phyloP scores from a whole-genome alignment of 2,888 invertebrate genomes.

The Drepana falcataria region DNA sequence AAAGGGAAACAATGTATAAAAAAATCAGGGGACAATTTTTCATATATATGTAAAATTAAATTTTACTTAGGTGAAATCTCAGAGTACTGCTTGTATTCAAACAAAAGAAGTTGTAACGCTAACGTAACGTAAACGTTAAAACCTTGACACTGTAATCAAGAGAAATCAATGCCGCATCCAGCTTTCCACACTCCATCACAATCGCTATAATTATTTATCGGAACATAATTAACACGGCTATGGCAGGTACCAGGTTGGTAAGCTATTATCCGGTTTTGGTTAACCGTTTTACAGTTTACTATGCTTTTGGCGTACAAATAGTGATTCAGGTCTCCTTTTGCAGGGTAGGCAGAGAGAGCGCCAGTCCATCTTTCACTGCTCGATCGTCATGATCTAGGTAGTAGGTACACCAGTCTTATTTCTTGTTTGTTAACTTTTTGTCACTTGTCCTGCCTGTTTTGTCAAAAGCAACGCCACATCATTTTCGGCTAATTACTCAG shows the following conservation, averaged over 20 bases:
- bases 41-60: no score
- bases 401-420: no score
- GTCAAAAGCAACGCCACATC: no score
- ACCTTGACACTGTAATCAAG: background rate
- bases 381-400: no score
- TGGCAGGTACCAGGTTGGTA: constrained; percentile 10
- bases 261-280: background rate
- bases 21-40: no score
- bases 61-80: no score
- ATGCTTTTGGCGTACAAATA: background rate
- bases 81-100: background rate
- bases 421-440: no score
- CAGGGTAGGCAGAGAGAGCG: no score
- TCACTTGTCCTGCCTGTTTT: no score
- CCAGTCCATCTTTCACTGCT: no score
- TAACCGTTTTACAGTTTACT: background rate
- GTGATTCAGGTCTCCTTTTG: background rate
- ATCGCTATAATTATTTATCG: constrained; percentile 12
- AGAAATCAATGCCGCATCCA: constrained; percentile 1
- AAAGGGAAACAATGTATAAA: no score
- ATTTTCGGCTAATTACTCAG: no score
- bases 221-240: constrained; percentile 14
- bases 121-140: background rate
- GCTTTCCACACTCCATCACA: background rate
- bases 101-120: background rate